Base-by-base conservation (phyloP, 1,140 invertebrate species). In the Spodoptera frugiperda region DNA sequence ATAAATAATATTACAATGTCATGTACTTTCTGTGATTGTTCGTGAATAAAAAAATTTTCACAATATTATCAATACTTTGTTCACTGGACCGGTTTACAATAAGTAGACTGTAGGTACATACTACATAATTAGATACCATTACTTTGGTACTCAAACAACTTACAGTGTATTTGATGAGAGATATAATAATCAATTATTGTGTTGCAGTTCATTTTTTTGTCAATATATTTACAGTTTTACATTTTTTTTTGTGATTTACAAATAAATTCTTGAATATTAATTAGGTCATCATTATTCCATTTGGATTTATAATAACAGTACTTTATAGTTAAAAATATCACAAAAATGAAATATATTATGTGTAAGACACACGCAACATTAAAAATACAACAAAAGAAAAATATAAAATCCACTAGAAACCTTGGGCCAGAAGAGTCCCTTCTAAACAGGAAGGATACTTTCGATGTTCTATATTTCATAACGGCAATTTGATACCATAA, bases 341-440 rank as follows among this genome's bases (percentile, higher is more conserved):
- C 94, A 94, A 94, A 91, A 94, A 94, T 93, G 93, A 94, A 94
- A 94, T 94, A 91, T 94, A 94, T 91, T 94, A 93, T 94, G 91
- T 94, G 91, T 94, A 93, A 94, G 92, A 94, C 90, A 94, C 91
- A 93, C 91, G 91, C 91, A 93, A 94, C 92, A 92, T 94, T 93
- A 93, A 88, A 93, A 93, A 92, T 93, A 94, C 92, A 94, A 94
- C 92, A 93, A 94, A 94, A 88, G 87, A 93, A 93, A 93, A 91
- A 94, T 93, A 93, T 90, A 94, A 91, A 93, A 94, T 93, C 91
- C 91, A 92, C 90, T 94, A 94, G 88, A 93, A 93, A 94, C 90
- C 88, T 92, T 91, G 91, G 91, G 91, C 89, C 91, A 85, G 91
- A 91, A 87, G 86, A 93, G 90, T 92, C 91, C 91, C 91, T 92